Evolutionary conservation across 2,797 vertebrate genomes (phyloP).

Genomic region (Catamblyrhynchus diadema): DNA sequence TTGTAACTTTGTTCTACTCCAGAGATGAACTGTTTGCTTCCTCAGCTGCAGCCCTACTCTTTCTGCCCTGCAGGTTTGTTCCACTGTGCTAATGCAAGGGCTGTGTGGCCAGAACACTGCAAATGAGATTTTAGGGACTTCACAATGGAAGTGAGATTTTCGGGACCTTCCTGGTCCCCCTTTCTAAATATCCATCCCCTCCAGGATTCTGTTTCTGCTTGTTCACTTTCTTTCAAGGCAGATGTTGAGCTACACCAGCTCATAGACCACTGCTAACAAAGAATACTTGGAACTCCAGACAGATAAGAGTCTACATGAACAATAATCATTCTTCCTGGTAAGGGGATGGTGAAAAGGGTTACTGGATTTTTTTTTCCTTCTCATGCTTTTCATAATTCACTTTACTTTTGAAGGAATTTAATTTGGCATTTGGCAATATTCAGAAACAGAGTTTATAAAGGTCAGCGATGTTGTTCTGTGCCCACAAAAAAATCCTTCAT

Average conservation of each 20-base stretch:
- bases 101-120: background rate
- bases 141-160: background rate
- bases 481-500: background rate
- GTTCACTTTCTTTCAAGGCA: background rate
- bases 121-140: background rate
- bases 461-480: background rate
- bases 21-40: background rate
- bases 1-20: rapidly evolving
- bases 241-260: background rate
- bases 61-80: background rate
- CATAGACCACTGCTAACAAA: background rate
- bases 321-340: background rate
- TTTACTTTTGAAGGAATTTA: background rate
- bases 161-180: background rate
- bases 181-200: background rate
- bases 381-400: background rate
- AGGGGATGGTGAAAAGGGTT: background rate
- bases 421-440: background rate
- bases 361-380: background rate
- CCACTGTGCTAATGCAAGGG: background rate
- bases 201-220: background rate
- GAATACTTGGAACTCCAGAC: background rate
- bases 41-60: background rate
- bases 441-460: background rate
- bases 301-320: background rate